phyloP scores from a whole-genome alignment of 2,888 invertebrate genomes.

The Cactoblastis cactorum region DNA sequence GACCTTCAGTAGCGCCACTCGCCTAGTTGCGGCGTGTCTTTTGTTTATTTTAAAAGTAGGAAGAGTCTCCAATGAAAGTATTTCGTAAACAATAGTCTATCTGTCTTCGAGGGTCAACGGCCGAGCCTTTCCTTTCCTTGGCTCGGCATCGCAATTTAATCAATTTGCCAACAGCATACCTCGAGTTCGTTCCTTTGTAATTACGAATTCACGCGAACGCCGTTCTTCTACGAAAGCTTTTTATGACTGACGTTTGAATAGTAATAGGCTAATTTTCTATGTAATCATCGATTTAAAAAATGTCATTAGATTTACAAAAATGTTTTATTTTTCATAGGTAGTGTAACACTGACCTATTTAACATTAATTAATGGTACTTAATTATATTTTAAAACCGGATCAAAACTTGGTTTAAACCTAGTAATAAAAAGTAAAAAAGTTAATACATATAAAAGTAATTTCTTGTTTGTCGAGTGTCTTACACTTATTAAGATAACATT shows the following conservation, averaged over 20 bases:
- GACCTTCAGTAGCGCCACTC: slow-evolving; percentile 6
- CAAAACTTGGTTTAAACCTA: no score
- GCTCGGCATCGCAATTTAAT: slow-evolving; percentile 24
- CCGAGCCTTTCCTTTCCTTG: slow-evolving; percentile 33
- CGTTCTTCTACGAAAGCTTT: slow-evolving; percentile 8
- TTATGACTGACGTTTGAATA: background rate
- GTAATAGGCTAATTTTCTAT: background rate
- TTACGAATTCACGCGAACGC: slow-evolving; percentile 13
- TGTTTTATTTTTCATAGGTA: no score
- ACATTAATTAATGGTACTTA: no score
- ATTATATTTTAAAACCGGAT: no score
- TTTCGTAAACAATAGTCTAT: slow-evolving; percentile 19
- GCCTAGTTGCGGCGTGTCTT: slow-evolving; percentile 12
- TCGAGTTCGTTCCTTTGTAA: slow-evolving; percentile 8
- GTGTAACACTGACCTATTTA: no score
- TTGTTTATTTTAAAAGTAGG: slow-evolving; percentile 18
- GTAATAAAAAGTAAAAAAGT: no score
- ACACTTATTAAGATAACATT: no score
- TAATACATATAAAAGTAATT: no score
- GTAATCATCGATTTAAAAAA: background rate
- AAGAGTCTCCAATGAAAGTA: slow-evolving; percentile 20
- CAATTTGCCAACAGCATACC: slow-evolving; percentile 21
- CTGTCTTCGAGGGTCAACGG: slow-evolving; percentile 30
- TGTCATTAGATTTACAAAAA: background rate
- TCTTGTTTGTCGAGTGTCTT: no score